These are phyloP conservation scores for mouse (Mus musculus) DNA, from an alignment of 2,113 vertebrate genomes.

Conservation along the genomic window DNA sequence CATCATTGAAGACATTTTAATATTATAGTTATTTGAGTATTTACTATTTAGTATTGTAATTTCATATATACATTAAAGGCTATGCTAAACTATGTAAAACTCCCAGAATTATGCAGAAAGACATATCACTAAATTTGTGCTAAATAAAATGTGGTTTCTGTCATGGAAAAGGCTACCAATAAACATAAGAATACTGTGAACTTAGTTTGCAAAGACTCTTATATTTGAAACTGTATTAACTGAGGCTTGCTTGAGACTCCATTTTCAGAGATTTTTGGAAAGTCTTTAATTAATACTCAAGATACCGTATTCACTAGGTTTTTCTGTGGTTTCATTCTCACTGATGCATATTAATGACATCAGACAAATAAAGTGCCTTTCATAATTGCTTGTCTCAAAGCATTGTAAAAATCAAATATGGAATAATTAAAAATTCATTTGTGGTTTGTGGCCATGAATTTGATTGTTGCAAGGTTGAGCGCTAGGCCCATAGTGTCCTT, in stretches of 20 bases:
- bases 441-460: slow-evolving; percentile 76
- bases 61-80: not conserved
- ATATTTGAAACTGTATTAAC: slow-evolving; percentile 27
- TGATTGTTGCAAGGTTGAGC: slow-evolving; percentile 57
- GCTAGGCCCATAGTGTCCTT: slow-evolving; percentile 41
- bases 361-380: slow-evolving; percentile 79
- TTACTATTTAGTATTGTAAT: slow-evolving; percentile 14
- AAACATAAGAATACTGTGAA: not conserved
- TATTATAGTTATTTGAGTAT: slow-evolving; percentile 45
- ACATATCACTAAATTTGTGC: not conserved
- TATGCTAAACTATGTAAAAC: not conserved
- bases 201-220: slow-evolving; percentile 7
- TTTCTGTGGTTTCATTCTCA: slow-evolving; percentile 71
- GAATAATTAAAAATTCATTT: slow-evolving; percentile 87
- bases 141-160: slow-evolving; percentile 3
- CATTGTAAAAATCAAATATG: slow-evolving; percentile 80
- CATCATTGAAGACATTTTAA: slow-evolving; percentile 49
- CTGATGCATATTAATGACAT: slow-evolving; percentile 74
- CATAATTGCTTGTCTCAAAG: slow-evolving; percentile 76
- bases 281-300: slow-evolving; percentile 56
- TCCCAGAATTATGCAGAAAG: not conserved
- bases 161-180: not conserved
- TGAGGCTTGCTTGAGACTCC: not conserved
- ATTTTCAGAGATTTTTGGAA: slow-evolving; percentile 28
- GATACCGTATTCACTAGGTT: not conserved